Evolutionary conservation across 2,797 vertebrate species (phyloP), one percentile per base, ranked within the genome.

Genomic region (Bufotes viridis): DNA sequence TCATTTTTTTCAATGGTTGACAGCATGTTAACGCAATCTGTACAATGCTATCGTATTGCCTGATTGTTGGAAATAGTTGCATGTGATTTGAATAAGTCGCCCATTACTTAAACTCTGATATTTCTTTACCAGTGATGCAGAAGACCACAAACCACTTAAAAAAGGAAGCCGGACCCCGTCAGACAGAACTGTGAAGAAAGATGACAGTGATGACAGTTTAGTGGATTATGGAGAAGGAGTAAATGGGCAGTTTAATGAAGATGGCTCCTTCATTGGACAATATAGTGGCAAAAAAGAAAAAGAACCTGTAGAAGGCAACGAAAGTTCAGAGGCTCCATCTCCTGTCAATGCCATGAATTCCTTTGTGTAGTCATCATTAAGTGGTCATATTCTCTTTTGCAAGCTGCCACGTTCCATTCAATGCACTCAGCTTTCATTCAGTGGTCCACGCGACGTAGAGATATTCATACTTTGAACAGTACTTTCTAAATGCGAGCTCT

Each of bases 181-280:
- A 93, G 97, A 97, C 91, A 97, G 97, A 92, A 99, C 97, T 92
- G 97, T 99, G 95, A 98, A 97, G 96, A 96, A 98, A 90, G 98
- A 97, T 91, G 97, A 97, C 91, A 99, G 98, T 91, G 98, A 99
- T 90, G 98, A 98, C 94, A 99, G 98, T 96, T 97, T 99, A 95
- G 98, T 99, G 95, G 98, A 99, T 96, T 99, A 99, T 95, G 97
- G 97, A 89, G 98, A 99, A 94, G 98, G 97, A 85, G 98, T 97
- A 91, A 98, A 99, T 69, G 97, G 97, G 90, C 98, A 99, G 93
- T 99, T 99, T 96, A 99, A 99, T 93, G 98, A 99, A 93, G 98
- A 99, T 89, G 98, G 98, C 91, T 99, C 98, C 60, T 99, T 99
- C 95, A 99, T 99, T 91, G 98, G 98, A 93, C 98, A 99, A 92